Base-by-base conservation (phyloP, 1,140 invertebrate species). In the Limonius californicus region DNA sequence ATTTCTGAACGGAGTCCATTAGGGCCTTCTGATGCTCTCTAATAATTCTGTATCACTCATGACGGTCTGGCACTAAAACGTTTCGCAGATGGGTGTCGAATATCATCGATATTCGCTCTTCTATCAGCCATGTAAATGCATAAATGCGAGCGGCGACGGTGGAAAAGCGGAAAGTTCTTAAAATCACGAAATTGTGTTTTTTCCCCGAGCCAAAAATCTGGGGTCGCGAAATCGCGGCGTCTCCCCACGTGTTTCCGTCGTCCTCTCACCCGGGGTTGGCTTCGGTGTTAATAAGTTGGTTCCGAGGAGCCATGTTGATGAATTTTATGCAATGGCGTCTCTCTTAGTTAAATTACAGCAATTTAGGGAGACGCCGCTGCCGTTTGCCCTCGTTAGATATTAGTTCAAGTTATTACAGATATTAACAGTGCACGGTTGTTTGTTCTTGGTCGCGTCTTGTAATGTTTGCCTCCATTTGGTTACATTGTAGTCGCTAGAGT, bases 1-100 rank as follows among this genome's bases (percentile, higher is more conserved):
- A 72, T 76, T 74, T 76, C 74, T 71, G 72, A 75, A 71, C 70
- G 70, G 65, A 72, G 73, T 76, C 74, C 73, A 76, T 76, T 76
- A 76, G 73, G 70, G 45, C 45, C 45, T 50, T 50, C 45, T 50
- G 45, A 50, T 72, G 70, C 68, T 68, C 64, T 69, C 65, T 66
- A 70, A 74, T 74, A 72, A 74, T 74, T 74, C 71, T 63, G 68
- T 74, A 74, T 72, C 65, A 65, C 67, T 68, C 62, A 67, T 65
- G 66, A 68, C 67, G 45, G 45, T 39, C 35, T 39, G 35, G n/a
- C n/a, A 14, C 35, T 39, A 39, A 39, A 39, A 14, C 35, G 35
- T 14, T 39, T 39, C 35, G 35, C n/a, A 39, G 35, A 39, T 39
- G 35, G 11, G n/a, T 39, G 35, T 39, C 35, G 35, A 39, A 39